Evolutionary conservation across 2,797 vertebrate species (phyloP).

Genomic region (Gephyroberyx darwinii): DNA sequence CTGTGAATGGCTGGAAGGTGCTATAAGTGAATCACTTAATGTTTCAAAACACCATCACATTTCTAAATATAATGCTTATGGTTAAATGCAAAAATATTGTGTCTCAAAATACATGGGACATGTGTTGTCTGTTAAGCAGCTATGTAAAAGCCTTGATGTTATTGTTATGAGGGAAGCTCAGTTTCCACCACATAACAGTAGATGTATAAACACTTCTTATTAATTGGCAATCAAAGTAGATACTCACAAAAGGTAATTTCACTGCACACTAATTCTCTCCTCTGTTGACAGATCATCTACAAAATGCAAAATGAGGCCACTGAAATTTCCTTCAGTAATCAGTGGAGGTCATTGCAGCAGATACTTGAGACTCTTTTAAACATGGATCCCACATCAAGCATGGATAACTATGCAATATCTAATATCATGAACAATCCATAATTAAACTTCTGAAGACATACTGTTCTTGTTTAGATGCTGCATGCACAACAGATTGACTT

Average conservation of each 20-base stretch:
- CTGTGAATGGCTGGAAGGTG: too few relatives aligned
- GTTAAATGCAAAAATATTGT: neutral
- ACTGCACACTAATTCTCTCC: constrained; percentile 35
- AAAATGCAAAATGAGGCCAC: constrained; percentile 11
- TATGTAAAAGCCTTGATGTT: constrained; percentile 1
- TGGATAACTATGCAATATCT: too few relatives aligned
- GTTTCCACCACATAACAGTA: neutral
- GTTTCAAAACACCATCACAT: neutral
- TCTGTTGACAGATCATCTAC: constrained; percentile 22
- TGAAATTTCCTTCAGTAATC: constrained; percentile 35
- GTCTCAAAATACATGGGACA: neutral
- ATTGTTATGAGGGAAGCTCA: neutral
- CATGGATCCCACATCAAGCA: constrained; percentile 16
- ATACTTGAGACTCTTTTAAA: constrained; percentile 42
- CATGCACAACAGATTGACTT: too few relatives aligned
- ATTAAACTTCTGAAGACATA: too few relatives aligned
- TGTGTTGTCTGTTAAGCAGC: neutral
- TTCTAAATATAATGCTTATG: neutral
- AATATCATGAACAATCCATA: too few relatives aligned
- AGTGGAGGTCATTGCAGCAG: constrained; percentile 15
- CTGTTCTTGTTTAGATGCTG: too few relatives aligned
- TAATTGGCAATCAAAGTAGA: constrained; percentile 39
- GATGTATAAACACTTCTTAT: neutral
- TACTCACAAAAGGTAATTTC: constrained; percentile 12
- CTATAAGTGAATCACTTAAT: too few relatives aligned